Base-by-base conservation (phyloP, 2,797 vertebrate genomes). In the Cuniculus paca region DNA sequence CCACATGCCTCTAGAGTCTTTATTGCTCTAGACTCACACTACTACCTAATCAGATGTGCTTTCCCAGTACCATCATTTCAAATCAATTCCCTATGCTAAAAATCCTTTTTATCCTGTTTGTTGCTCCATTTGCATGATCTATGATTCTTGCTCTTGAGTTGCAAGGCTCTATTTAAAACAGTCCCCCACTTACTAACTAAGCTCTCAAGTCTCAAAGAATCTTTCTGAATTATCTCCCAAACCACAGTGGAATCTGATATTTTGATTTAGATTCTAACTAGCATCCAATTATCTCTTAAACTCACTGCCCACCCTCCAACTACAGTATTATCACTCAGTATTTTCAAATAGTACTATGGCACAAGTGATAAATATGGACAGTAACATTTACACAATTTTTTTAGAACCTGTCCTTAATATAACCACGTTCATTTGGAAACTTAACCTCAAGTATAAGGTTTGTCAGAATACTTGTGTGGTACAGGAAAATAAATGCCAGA, bases 71-170 rank as follows among this genome's bases (percentile, higher is more conserved):
- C 16, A 88, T 61, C 85, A 90, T 31, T 93, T 85, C 63, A 88
- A 93, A 82, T 95, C 48, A 80, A 61, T 72, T 86, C 61, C 42
- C 22, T 89, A 79, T 22, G 70, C 6, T 78, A 93, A 91, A 95
- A 91, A 95, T 83, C 45, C 52, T 26, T 86, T 96, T 95, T 52
- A 91, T 65, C 54, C 56, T 94, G 34, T 39, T 88, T 88, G n/a
- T 24, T 90, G 95, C 75, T 87, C 58, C 60, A 86, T 28, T 31
- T 90, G 1, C 39, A 75, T 31, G 24, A 95, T 34, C 75, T 65
- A 89, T 91, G 63, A 93, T 70, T 93, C 79, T 68, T 91, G 34
- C 28, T 90, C 52, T 79, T 91, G 56, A 87, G 42, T 63, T 89
- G 22, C 28, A 91, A 91, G 52, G 26, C 39, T 42, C 19, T 82